Evolutionary conservation across 2,888 invertebrate species (phyloP).

Genomic region (Anarsia innoxiella): DNA sequence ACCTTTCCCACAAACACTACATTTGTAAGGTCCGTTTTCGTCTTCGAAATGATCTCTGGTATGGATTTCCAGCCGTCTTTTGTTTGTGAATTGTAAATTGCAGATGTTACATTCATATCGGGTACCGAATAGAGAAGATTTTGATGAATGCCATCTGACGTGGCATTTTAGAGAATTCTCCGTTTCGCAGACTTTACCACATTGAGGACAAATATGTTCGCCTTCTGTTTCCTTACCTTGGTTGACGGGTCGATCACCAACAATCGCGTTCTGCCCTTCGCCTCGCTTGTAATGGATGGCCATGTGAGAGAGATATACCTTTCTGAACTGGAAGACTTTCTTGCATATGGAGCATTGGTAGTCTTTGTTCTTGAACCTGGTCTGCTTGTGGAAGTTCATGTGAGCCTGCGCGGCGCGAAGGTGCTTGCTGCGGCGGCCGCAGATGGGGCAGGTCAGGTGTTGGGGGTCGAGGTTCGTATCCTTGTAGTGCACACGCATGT

Average conservation of each 20-base stretch:
- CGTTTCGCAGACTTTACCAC: constrained; percentile 62
- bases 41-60: constrained; percentile 66
- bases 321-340: constrained; percentile 51
- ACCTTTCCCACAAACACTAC: constrained; percentile 67
- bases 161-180: constrained; percentile 62
- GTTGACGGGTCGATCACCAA: constrained; percentile 35
- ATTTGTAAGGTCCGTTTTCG: constrained; percentile 67
- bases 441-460: constrained; percentile 56
- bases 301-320: constrained; percentile 66
- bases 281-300: constrained; percentile 64
- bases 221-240: constrained; percentile 38
- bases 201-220: constrained; percentile 56
- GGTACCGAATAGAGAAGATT: constrained; percentile 53
- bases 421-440: constrained; percentile 62
- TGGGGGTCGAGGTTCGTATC: constrained; percentile 57
- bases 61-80: constrained; percentile 60
- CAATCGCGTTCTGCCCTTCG: constrained; percentile 54
- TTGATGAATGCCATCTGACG: constrained; percentile 60
- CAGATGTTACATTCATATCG: constrained; percentile 67
- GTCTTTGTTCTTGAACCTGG: constrained; percentile 62
- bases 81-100: constrained; percentile 61
- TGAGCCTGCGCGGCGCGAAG: constrained; percentile 64
- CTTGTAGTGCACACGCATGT: constrained; percentile 61
- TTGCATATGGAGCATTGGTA: constrained; percentile 69
- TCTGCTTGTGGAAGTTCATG: constrained; percentile 67